Evolutionary conservation across 2,888 invertebrate genomes (phyloP), one percentile per base, ranked within the genome.

Genomic region (Atrina japonica): DNA sequence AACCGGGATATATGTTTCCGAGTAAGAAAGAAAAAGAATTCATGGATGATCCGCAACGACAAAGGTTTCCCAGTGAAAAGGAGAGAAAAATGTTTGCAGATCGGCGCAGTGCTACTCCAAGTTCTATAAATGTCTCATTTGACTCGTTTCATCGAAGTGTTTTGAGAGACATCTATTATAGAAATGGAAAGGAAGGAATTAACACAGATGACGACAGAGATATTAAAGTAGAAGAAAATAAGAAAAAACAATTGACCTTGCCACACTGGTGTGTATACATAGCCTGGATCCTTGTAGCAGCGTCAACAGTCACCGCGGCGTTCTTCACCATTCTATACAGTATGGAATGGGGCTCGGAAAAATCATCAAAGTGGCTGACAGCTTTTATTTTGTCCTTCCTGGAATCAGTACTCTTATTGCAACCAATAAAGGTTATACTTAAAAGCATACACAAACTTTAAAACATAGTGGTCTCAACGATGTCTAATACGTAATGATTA

Each of bases 311-410:
- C 1, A 69, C 72, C 0, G 73, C 83, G 0, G 80, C 77, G 2
- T 79, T 79, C 52, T 81, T 81, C 55, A 68, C 76, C 25, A 25
- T 81, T n/a, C 52, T 79, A n/a, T 81, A 74, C 52, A 81, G 81
- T 49, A 78, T 78, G 72, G 75, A 78, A 43, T 81, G 81, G 81
- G 81, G 81, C 0, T 75, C 73, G 53, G 70, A 71, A 63, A 79
- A 81, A 47, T 79, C 81, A 3, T 73, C 73, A 3, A 75, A 79
- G 49, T 81, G 81, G 81, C 50, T 81, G 41, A 75, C 76, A 23
- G 55, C 76, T 6, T 73, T 81, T 35, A 40, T 76, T 18, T 52
- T 81, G 59, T 81, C 81, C 16, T 53, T 81, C 50, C 14, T 81
- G 1, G 77, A 81, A 47, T 81, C 81, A 1, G 73, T 79, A 14